Percentiles rank a stretch among this genome's conserved stretches.
Evolutionary conservation across 1,140 invertebrate species (phyloP).

Genomic region (Diachasma alloeum): DNA sequence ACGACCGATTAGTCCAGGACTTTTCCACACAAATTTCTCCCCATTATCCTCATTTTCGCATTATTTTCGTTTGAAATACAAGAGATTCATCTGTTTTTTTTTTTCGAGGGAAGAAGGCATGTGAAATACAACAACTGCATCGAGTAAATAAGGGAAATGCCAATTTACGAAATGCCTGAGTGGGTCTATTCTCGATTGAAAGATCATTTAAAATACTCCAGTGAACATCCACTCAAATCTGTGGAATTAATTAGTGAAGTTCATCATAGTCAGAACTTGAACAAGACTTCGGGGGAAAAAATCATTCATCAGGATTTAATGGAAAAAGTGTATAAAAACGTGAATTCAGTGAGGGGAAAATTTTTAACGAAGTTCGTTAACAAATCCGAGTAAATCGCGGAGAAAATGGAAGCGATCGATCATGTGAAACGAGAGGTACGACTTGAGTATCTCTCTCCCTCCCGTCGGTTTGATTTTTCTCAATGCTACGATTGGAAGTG

Average conservation of each 20-base stretch:
- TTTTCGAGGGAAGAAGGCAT: neutral
- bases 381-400: slow-evolving; percentile 20
- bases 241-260: neutral
- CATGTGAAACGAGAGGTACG: slow-evolving; percentile 32
- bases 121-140: slow-evolving; percentile 39
- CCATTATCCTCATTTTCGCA: slow-evolving; percentile 45
- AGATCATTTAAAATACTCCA: slow-evolving; percentile 22
- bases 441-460: slow-evolving; percentile 19
- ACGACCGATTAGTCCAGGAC: slow-evolving; percentile 43
- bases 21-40: slow-evolving; percentile 47
- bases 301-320: neutral
- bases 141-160: neutral
- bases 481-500: neutral
- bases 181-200: neutral
- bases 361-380: slow-evolving; percentile 27
- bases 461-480: neutral
- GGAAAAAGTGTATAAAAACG: neutral
- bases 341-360: neutral
- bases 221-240: slow-evolving; percentile 16
- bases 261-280: neutral
- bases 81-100: neutral
- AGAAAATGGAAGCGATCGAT: slow-evolving; percentile 37
- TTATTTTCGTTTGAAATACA: slow-evolving; percentile 16
- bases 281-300: neutral
- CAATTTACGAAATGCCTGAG: neutral